Percentiles rank a stretch among this genome's conserved stretches.
These are phyloP conservation scores for Pediacus dermestoides DNA, from an alignment of 2,888 invertebrate genomes.

Conservation along the genomic window DNA sequence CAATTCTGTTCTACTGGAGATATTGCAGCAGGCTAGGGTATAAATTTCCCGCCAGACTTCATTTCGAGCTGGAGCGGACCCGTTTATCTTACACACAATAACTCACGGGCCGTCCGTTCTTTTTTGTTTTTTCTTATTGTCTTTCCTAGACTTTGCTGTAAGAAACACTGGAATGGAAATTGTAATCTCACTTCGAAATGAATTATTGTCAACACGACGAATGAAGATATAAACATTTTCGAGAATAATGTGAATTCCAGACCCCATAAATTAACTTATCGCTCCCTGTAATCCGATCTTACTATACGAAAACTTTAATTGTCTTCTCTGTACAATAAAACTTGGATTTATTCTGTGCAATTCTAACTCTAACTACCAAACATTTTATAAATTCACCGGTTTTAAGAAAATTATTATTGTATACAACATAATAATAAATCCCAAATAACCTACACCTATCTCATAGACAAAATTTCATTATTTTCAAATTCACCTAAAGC, in stretches of 20 bases:
- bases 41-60: conserved; percentile 61
- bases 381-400: too few species aligned
- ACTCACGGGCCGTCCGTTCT: conserved; percentile 54
- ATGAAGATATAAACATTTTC: conserved; percentile 43
- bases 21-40: conserved; percentile 49
- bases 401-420: too few species aligned
- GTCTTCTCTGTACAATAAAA: conserved; percentile 32
- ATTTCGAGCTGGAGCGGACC: conserved; percentile 68
- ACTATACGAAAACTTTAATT: conserved; percentile 32
- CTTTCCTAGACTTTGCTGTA: conserved; percentile 48
- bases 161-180: conserved; percentile 51
- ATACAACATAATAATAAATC: too few species aligned
- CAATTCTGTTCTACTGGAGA: conserved; percentile 51
- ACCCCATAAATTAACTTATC: conserved; percentile 38
- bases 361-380: too few species aligned
- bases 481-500: too few species aligned
- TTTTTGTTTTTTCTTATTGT: conserved; percentile 48
- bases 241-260: conserved; percentile 34
- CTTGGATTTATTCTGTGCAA: conserved; percentile 25
- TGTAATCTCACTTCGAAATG: conserved; percentile 50
- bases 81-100: conserved; percentile 70
- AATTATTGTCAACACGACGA: conserved; percentile 47
- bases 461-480: too few species aligned
- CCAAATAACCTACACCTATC: too few species aligned
- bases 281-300: conserved; percentile 29